phyloP scores from a whole-genome alignment of 2,888 invertebrate species.

The Mythimna pallens region DNA sequence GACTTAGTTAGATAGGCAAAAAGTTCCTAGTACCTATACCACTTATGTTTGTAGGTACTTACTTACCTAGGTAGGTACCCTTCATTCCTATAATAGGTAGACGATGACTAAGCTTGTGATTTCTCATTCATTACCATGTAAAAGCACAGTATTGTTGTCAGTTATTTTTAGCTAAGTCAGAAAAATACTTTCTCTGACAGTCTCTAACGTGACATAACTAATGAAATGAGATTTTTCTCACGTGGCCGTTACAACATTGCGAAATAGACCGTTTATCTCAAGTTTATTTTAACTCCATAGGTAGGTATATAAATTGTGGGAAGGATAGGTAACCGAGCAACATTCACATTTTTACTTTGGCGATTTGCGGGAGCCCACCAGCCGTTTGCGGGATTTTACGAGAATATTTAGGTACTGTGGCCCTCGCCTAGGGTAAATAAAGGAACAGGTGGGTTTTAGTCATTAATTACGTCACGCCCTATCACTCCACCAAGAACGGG shows the following conservation, averaged over 20 bases:
- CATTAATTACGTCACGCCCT: too few species aligned
- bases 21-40: background rate
- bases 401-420: too few species aligned
- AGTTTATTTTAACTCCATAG: background rate
- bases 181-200: slow-evolving; percentile 45
- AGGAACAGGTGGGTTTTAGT: too few species aligned
- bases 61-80: background rate
- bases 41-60: background rate
- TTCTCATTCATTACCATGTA: slow-evolving; percentile 34
- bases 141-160: slow-evolving; percentile 17
- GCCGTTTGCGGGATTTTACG: too few species aligned
- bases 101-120: slow-evolving; percentile 34
- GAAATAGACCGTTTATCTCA: slow-evolving; percentile 16
- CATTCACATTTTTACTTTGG: too few species aligned
- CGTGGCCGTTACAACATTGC: background rate
- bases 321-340: background rate
- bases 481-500: too few species aligned
- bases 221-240: slow-evolving; percentile 9
- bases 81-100: background rate
- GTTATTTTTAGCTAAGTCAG: slow-evolving; percentile 24
- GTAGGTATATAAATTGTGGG: background rate
- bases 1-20: slow-evolving; percentile 46
- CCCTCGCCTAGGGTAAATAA: too few species aligned
- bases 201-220: slow-evolving; percentile 19
- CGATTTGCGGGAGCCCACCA: too few species aligned